Evolutionary conservation across 1,140 invertebrate species (phyloP), one percentile per base, ranked within the genome.

Genomic region (Mizuhopecten yessoensis): DNA sequence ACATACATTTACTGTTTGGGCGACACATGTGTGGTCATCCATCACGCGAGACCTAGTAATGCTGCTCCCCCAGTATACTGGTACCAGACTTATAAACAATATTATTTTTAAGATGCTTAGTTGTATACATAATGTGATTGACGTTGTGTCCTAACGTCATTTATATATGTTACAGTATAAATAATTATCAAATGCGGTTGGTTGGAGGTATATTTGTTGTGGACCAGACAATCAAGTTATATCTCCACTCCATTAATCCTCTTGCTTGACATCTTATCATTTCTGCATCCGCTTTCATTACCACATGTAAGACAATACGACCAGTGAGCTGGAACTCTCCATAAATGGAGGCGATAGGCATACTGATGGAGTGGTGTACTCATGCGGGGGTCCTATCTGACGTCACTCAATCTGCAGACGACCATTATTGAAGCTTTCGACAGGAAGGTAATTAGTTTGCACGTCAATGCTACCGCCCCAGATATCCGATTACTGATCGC

Each of bases 231-330:
- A n/a, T n/a, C n/a, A 39, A 39, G 36, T 39, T 39, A 75, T 29
- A 75, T 75, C n/a, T 75, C 57, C n/a, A 17, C 23, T 75, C 23
- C 57, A 75, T 75, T 75, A 75, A 75, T 75, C 57, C 9, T 45
- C 42, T 5, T 29, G 23, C n/a, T 39, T 75, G 57, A 75, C 57
- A 75, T 75, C 57, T 75, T 75, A 75, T 75, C 57, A 75, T 75
- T 75, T 75, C 57, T 75, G 29, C 57, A 75, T 75, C 57, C 57
- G 57, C 57, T 75, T 75, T 75, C 57, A 75, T 75, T 75, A 75
- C 57, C n/a, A 29, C 57, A 29, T 75, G 57, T 75, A 75, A 75
- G 57, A 75, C 57, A 75, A 75, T 75, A 75, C 57, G n/a, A 75
- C n/a, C 23, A 9, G 23, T 11, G 57, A 75, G n/a, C 57, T 75